A percentile compares a stretch with the other conserved stretches of the same genome.
Evolutionary conservation across 2,797 vertebrate species (phyloP).

Genomic region (Enteromius unitaeniatus): DNA sequence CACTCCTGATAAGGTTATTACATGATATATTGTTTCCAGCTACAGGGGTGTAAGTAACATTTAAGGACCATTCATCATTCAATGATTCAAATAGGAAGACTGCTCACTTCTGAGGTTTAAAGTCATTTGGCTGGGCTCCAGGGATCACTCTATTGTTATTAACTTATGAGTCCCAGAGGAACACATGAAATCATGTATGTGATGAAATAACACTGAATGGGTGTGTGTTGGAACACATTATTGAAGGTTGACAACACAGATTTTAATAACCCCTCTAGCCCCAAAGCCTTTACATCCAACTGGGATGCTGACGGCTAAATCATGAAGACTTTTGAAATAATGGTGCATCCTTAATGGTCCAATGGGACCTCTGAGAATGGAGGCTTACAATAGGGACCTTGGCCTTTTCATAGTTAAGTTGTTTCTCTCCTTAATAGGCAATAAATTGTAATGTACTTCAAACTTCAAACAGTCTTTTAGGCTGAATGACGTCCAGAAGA

Average conservation of each 20-base stretch:
- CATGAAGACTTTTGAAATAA: constrained; percentile 38
- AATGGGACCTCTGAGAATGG: constrained; percentile 30
- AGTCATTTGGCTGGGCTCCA: constrained; percentile 43
- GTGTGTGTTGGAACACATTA: constrained; percentile 36
- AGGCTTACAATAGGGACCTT: constrained; percentile 31
- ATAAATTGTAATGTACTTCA: constrained; percentile 28
- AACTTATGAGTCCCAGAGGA: constrained; percentile 51
- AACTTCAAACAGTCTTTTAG: constrained; percentile 35
- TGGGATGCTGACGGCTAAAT: constrained; percentile 27
- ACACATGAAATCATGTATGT: constrained; percentile 54
- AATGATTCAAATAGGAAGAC: constrained; percentile 35
- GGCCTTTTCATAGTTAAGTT: constrained; percentile 22
- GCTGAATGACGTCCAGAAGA: constrained; percentile 31
- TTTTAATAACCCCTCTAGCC: constrained; percentile 23
- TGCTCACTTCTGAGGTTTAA: constrained; percentile 23
- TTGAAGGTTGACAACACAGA: constrained; percentile 38
- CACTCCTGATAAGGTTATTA: constrained; percentile 55
- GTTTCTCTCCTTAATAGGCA: constrained; percentile 26
- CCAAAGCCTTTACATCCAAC: constrained; percentile 30
- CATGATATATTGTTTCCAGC: constrained; percentile 18
- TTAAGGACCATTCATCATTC: constrained; percentile 33
- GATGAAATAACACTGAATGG: constrained; percentile 50
- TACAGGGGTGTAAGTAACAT: constrained; percentile 39
- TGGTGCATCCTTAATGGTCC: not conserved
- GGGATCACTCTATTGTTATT: constrained; percentile 36